Base-by-base conservation (phyloP, 2,888 invertebrate genomes). In the Cryptus armator region DNA sequence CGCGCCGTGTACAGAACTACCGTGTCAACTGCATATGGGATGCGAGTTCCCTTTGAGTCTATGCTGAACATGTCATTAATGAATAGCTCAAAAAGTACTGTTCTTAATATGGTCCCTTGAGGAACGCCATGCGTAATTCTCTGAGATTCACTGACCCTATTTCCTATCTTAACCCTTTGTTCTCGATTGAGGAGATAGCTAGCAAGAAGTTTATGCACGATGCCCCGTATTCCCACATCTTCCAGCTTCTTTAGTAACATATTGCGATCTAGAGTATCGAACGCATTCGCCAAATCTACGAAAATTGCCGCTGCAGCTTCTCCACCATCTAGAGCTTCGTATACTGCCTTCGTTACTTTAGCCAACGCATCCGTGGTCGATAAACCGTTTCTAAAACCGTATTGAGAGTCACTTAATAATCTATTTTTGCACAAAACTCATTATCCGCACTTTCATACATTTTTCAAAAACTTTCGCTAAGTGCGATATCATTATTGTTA, bases 11-110 rank as follows among this genome's bases (percentile, higher is more conserved):
- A 66, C n/a, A 66, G 19, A n/a, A 66, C 7, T 6, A 66, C 66
- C 5, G 66, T 64, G 37, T 66, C 43, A 37, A 19, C 66, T 10
- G 66, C 66, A 43, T 66, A 66, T 43, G 66, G n/a, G n/a, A 66
- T n/a, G 14, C 4, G n/a, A 37, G 10, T 43, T 29, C 66, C 66
- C 12, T 5, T 43, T 14, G 16, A 37, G n/a, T 14, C 66, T 14
- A 14, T n/a, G 2, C 3, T 37, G 43, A 43, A 66, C 10, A 64
- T 32, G 37, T 64, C 37, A 16, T 64, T 64, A 0, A 64, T 32
- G 37, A 37, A 64, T 9, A 37, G 29, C 32, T 16, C 43, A 16
- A 64, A 37, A n/a, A 43, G 44, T 4, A 66, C 4, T 10, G 66
- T 44, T n/a, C 19, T 44, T 37, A 66, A 7, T n/a, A 66, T 19